Base-by-base conservation (phyloP, 2,888 invertebrate species). In the Heliconius sara region DNA sequence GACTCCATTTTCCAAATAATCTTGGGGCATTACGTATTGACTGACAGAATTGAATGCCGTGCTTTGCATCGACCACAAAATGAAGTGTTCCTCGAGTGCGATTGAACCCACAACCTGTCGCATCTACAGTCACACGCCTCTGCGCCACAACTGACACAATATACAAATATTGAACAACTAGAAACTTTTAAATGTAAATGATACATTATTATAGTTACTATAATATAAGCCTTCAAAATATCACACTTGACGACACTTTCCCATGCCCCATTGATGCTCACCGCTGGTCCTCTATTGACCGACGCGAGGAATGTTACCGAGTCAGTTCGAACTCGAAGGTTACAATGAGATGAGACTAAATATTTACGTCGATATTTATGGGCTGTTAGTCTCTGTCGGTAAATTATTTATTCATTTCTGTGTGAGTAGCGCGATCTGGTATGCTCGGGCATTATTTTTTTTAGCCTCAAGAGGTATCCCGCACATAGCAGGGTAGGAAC, bases 191-290 rank as follows among this genome's bases (percentile, higher is more conserved):
- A 22, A 75, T 22, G 10, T 66, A 25, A 75, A 65, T 74, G 25
- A 63, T 63, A 74, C 39, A 68, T 60, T 74, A n/a, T 30, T 74
- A 25, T 68, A 70, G 67, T 66, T 52, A 52, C 66, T 73, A 74
- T 70, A 22, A 63, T 63, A n/a, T 73, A 70, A 80, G 76, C 78
- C 77, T 78, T 76, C 81, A 82, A 84, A 85, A 85, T 85, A 84
- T 85, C 84, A 86, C 85, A 84, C 85, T 85, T 83, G 76, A 77
- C 80, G 82, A 82, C 82, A 78, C 79, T 82, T 83, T 82, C 83
- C 70, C 81, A 83, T 79, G 81, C 72, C 30, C 47, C 68, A 79
- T 79, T 79, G 78, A 79, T 75, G 75, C 68, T 73, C 34, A 47
- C 75, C 75, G 75, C 65, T 85, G 84, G 79, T 79, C 79, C 79